Evolutionary conservation across 53 echinoderm and acorn worm species (phyloP), one percentile per base, ranked within the genome.

Genomic region (Actinopyga echinites): DNA sequence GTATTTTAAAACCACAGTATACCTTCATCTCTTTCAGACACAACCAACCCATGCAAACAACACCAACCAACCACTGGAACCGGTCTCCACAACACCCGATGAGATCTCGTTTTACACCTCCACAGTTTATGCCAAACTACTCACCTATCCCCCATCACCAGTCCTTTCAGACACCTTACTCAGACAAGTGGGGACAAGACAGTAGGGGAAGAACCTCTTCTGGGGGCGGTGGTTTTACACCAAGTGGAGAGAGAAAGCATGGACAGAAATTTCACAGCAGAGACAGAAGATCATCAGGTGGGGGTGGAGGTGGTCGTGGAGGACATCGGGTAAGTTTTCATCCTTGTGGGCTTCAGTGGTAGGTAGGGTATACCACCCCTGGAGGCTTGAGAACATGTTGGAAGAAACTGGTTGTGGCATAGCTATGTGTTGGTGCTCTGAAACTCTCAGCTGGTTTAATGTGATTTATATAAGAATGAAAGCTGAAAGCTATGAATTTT

Each of bases 61-160:
- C 31, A 20, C 65, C 65, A 29, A 30, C 4, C 10, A 65, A 65
- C 30, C 65, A 65, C 13, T 71, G 71, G 71, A 8, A 26, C 10
- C 44, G 40, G 25, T 71, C 71, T 23, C 71, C 71, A 25, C 45
- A 40, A 11, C 71, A 71, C 21, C 44, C 44, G 0, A 25, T 40
- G 25, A 44, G 71, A 71, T 42, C 42, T n/a, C 44, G 42, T 35
- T 44, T 22, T 42, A 43, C 44, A 12, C 40, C 71, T 5, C 71
- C 45, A 44, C 71, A 40, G n/a, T 44, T 25, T 34, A n/a, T 21
- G 37, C 71, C 71, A 40, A 71, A 44, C n/a, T 71, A 71, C 71
- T 71, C 71, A n/a, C 71, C 71, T 40, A 71, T 71, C 19, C 71
- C 71, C 21, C 40, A 43, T 40, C 38, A 40, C 15, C 66, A 66